These are phyloP conservation scores for Rhamnusium bicolor DNA, from an alignment of 2,888 invertebrate species.

Conservation along the genomic window DNA sequence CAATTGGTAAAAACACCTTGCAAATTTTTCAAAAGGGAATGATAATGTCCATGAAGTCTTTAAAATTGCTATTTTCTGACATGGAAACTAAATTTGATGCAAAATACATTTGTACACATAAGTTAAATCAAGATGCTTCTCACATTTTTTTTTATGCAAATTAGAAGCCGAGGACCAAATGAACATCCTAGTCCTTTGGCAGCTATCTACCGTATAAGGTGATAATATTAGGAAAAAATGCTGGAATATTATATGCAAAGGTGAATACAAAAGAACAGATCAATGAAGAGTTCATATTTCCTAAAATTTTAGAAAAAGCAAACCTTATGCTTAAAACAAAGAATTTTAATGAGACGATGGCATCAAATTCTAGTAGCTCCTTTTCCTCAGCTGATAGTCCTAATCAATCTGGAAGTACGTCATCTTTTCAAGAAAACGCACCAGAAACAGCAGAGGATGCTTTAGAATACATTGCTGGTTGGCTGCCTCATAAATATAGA, in stretches of 20 bases:
- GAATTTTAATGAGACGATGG: no score
- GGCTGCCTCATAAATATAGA: background rate
- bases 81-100: background rate
- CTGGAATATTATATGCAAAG: constrained; percentile 13
- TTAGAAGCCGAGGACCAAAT: constrained; percentile 15
- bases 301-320: no score
- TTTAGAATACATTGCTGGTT: constrained; percentile 6
- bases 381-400: no score
- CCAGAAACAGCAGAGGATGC: constrained; percentile 2
- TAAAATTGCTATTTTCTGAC: background rate
- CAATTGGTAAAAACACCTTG: constrained; percentile 23
- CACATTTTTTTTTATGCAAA: constrained; percentile 18
- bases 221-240: constrained; percentile 15
- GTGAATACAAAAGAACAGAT: background rate
- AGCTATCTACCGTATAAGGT: constrained; percentile 11
- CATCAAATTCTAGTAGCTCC: background rate
- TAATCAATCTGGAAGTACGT: background rate
- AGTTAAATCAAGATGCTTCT: constrained; percentile 14
- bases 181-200: constrained; percentile 18
- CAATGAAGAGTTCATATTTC: no score
- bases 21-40: constrained; percentile 35
- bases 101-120: constrained; percentile 14
- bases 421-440: background rate
- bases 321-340: background rate
- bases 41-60: constrained; percentile 1